These are phyloP conservation scores for Tachysurus vachellii DNA, from an alignment of 2,113 vertebrate species.

Conservation along the genomic window DNA sequence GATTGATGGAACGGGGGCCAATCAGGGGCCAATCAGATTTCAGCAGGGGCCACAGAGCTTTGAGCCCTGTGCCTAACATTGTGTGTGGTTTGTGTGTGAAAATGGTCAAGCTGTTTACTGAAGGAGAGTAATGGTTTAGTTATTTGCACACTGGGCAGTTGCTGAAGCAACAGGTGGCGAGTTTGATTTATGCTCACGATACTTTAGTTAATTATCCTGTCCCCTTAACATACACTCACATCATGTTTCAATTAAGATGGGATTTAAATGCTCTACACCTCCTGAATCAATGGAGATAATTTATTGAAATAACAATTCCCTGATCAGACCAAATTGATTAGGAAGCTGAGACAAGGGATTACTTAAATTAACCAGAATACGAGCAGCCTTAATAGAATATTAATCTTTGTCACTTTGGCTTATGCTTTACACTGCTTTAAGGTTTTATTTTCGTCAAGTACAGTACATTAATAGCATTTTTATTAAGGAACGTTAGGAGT, in stretches of 20 bases:
- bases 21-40: no score
- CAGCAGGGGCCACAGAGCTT: no score
- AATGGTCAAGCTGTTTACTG: slow-evolving; percentile 18
- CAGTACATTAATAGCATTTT: background rate
- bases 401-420: slow-evolving; percentile 14
- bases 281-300: slow-evolving; percentile 22
- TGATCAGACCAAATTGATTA: slow-evolving; percentile 43
- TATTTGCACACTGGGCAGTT: slow-evolving; percentile 39
- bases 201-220: slow-evolving; percentile 31
- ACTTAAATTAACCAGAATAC: slow-evolving; percentile 23
- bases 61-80: background rate
- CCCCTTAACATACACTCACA: slow-evolving; percentile 6
- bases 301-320: slow-evolving; percentile 44
- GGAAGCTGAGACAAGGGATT: slow-evolving; percentile 30
- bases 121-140: slow-evolving; percentile 35
- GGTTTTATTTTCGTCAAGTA: background rate
- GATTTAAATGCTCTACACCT: slow-evolving; percentile 17
- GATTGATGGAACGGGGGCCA: no score
- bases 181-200: slow-evolving; percentile 34
- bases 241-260: slow-evolving; percentile 39
- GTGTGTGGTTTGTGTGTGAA: slow-evolving; percentile 18
- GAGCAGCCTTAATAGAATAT: slow-evolving; percentile 32
- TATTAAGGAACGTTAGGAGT: background rate
- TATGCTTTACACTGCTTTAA: background rate
- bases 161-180: slow-evolving; percentile 39